Conservation (phyloP, 2,797 vertebrate genomes). For the Tenualosa ilisha region DNA sequence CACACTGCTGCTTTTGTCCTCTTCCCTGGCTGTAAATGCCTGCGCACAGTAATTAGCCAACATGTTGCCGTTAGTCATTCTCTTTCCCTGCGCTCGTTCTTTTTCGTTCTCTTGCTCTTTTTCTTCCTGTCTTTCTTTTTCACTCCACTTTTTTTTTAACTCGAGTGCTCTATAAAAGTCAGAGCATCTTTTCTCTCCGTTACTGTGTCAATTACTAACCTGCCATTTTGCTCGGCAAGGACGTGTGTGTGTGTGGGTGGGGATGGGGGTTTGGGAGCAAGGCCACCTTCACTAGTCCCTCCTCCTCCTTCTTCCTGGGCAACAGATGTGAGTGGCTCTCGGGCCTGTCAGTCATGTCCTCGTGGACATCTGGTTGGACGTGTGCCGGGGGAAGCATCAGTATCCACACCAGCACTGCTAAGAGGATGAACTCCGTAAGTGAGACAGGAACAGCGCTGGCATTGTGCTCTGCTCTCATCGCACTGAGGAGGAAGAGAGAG, state of each 20-base stretch:
- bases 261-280: background rate
- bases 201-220: background rate
- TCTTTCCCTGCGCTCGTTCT: constrained; percentile 1
- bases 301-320: background rate
- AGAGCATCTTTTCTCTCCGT: background rate
- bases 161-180: background rate
- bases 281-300: constrained; percentile 6
- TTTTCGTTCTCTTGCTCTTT: background rate
- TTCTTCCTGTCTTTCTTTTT: background rate
- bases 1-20: background rate
- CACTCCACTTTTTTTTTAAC: background rate
- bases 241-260: background rate
- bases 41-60: background rate
- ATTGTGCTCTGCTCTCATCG: background rate
- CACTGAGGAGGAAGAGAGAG: background rate
- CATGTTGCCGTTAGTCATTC: constrained; percentile 1
- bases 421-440: background rate
- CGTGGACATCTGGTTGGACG: background rate
- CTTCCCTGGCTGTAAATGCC: background rate
- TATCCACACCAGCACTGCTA: background rate
- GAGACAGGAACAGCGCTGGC: background rate
- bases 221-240: constrained; percentile 1
- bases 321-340: background rate
- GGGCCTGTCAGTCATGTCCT: background rate
- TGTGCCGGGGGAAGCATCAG: background rate